These are phyloP conservation scores for Volucella inflata DNA, from an alignment of 2,888 invertebrate genomes.

Conservation along the genomic window DNA sequence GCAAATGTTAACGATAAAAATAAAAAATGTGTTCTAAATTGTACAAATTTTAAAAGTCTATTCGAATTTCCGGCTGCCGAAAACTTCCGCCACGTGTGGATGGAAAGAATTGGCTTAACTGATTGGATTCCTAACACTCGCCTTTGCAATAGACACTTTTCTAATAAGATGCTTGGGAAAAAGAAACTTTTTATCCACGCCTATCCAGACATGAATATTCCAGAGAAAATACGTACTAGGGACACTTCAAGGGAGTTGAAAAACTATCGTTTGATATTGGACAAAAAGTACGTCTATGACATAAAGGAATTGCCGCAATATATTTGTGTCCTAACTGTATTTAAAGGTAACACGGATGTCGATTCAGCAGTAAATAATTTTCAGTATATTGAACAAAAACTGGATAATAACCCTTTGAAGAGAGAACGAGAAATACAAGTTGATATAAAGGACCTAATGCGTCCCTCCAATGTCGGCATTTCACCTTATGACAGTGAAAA, in stretches of 20 bases:
- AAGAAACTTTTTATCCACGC: conserved; percentile 25
- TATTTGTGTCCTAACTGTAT: conserved; percentile 48
- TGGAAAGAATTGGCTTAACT: conserved; percentile 44
- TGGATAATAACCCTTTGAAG: conserved; percentile 27
- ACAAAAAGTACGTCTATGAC: not conserved
- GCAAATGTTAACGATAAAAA: not conserved
- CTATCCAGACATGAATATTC: conserved; percentile 56
- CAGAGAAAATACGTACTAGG: not conserved
- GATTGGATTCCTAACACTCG: conserved; percentile 42
- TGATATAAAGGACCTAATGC: not conserved
- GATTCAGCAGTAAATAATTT: conserved; percentile 20
- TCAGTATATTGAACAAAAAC: conserved; percentile 28
- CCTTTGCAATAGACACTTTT: conserved; percentile 62
- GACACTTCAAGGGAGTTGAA: conserved; percentile 18
- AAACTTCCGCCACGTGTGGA: conserved; percentile 30
- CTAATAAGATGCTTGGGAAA: conserved; percentile 34
- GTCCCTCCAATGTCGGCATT: conserved; percentile 9
- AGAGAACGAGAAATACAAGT: conserved; percentile 55
- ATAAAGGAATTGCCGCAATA: conserved; percentile 32
- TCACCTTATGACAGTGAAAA: conserved; percentile 24
- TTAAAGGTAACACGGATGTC: conserved; percentile 18
- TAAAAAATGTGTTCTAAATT: conserved; percentile 53
- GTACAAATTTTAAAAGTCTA: conserved; percentile 7
- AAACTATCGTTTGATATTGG: not conserved
- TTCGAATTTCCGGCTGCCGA: conserved; percentile 43